These are phyloP conservation scores for Crotalus horridus DNA, from an alignment of 2,113 vertebrate genomes.

Conservation along the genomic window DNA sequence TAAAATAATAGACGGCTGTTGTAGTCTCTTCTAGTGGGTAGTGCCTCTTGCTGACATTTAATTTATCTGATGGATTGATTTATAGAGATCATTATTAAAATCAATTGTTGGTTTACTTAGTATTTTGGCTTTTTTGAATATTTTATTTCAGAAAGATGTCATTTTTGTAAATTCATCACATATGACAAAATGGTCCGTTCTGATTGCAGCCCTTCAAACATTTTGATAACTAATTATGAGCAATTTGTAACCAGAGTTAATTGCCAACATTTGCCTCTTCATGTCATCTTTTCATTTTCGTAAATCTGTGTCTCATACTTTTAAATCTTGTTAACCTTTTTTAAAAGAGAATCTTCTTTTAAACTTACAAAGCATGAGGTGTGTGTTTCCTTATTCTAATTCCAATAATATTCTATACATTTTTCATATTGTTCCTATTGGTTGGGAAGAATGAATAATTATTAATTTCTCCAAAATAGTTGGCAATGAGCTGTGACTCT, in stretches of 20 bases:
- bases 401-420: no score
- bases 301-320: neutral
- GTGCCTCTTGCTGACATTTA: neutral
- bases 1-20: no score
- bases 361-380: neutral
- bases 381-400: neutral
- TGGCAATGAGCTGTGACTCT: no score
- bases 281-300: neutral
- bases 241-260: neutral
- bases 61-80: neutral
- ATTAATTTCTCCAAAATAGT: no score
- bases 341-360: neutral
- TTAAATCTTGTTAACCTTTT: neutral
- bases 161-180: neutral
- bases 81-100: neutral
- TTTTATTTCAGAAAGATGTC: neutral
- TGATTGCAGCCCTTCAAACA: neutral
- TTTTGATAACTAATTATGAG: neutral
- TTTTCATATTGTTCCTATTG: no score
- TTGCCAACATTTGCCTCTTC: neutral
- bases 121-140: neutral
- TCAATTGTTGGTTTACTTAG: neutral
- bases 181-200: neutral
- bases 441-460: no score
- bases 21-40: neutral